These are phyloP conservation scores for Cynocephalus volans DNA, from an alignment of 2,113 vertebrate genomes.

Conservation along the genomic window DNA sequence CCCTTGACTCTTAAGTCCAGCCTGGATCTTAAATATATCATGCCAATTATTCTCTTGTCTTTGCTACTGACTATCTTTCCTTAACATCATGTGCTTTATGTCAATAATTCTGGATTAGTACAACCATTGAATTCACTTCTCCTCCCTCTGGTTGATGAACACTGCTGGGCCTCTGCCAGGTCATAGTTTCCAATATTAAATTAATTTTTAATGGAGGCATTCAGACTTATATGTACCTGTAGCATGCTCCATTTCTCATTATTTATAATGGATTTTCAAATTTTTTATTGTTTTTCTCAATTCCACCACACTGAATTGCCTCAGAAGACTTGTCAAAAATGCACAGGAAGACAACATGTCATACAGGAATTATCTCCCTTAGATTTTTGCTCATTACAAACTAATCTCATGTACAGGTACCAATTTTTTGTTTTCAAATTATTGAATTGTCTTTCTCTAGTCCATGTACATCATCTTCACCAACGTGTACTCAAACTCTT, in stretches of 20 bases:
- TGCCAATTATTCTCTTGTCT: neutral
- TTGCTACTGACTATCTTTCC: neutral
- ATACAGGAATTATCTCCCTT: neutral
- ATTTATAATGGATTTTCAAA: neutral
- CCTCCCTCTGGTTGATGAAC: neutral
- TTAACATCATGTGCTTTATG: neutral
- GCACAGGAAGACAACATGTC: neutral
- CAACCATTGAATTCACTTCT: neutral
- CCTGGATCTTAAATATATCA: neutral
- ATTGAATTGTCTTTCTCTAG: neutral
- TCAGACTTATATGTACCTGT: neutral
- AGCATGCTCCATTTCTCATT: neutral
- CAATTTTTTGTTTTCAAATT: neutral
- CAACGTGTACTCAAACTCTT: neutral
- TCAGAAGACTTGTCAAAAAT: neutral
- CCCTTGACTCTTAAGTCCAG: neutral
- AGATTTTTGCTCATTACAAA: neutral
- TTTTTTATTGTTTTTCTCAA: neutral
- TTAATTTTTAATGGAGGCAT: neutral
- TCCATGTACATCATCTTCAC: neutral
- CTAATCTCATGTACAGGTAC: neutral
- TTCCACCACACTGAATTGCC: neutral
- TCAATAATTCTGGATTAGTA: neutral
- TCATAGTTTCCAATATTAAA: neutral
- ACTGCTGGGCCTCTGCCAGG: neutral